Evolutionary conservation across 2,113 vertebrate species (phyloP).

Genomic region (Lipophrys pholis): DNA sequence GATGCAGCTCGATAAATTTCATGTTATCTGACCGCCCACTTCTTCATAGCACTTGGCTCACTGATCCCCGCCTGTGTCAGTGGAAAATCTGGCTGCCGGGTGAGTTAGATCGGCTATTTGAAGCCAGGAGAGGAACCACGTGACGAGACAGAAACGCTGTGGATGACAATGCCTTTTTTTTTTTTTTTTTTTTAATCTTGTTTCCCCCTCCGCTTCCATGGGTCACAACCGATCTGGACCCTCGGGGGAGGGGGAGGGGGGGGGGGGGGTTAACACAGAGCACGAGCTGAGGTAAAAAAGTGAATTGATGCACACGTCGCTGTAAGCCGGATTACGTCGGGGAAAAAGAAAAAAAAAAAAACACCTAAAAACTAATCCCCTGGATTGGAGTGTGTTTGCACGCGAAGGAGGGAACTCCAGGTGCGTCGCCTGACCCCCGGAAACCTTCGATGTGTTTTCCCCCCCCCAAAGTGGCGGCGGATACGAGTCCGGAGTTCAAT

Average conservation of each 20-base stretch:
- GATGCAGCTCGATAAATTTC: slow-evolving; percentile 81
- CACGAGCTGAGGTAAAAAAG: slow-evolving; percentile 18
- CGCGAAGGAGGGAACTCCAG: slow-evolving; percentile 17
- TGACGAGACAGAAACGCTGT: slow-evolving; percentile 68
- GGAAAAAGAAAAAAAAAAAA: too few species aligned
- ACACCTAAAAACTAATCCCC: slow-evolving; percentile 60
- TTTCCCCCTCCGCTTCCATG: neutral
- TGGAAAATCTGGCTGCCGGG: slow-evolving; percentile 78
- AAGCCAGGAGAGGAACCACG: slow-evolving; percentile 76
- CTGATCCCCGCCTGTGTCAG: slow-evolving; percentile 80
- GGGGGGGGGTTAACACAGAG: slow-evolving; percentile 30
- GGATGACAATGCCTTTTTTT: slow-evolving; percentile 69
- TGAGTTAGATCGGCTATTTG: slow-evolving; percentile 79
- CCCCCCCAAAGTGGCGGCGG: too few species aligned
- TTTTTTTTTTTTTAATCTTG: slow-evolving; percentile 6
- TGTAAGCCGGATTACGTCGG: slow-evolving; percentile 34
- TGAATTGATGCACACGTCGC: slow-evolving; percentile 2
- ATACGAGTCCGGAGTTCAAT: too few species aligned
- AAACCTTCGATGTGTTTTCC: neutral
- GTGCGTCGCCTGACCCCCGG: neutral
- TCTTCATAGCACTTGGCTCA: slow-evolving; percentile 82
- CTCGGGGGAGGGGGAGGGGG: slow-evolving; percentile 17
- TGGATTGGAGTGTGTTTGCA: slow-evolving; percentile 43
- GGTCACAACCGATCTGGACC: too few species aligned
- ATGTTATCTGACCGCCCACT: slow-evolving; percentile 85